Conservation (phyloP, 2,888 invertebrate species). For the Dryobotodes eremita region DNA sequence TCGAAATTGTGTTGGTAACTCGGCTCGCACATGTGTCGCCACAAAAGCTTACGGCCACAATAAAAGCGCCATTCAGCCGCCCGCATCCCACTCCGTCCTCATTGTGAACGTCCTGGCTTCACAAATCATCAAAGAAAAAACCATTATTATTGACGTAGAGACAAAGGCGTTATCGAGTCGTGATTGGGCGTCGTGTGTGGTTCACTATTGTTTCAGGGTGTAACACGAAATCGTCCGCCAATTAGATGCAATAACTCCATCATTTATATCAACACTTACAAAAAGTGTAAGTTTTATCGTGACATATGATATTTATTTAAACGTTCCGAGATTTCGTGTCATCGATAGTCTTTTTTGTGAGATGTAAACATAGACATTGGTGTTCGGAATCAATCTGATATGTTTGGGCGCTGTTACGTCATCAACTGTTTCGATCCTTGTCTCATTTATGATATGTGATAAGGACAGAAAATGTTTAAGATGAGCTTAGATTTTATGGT, state of each 20-base stretch:
- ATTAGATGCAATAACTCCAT: conserved; percentile 82
- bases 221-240: conserved; percentile 71
- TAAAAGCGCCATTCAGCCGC: conserved; percentile 85
- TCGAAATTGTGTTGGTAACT: conserved; percentile 57
- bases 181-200: conserved; percentile 89
- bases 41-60: conserved; percentile 81
- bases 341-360: conserved; percentile 61
- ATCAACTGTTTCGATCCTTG: conserved; percentile 59
- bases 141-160: conserved; percentile 82
- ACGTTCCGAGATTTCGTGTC: conserved; percentile 56
- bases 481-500: conserved; percentile 49
- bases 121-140: conserved; percentile 88
- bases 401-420: conserved; percentile 63
- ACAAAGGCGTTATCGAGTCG: conserved; percentile 83
- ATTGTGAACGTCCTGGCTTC: conserved; percentile 89
- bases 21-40: conserved; percentile 75
- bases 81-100: conserved; percentile 86
- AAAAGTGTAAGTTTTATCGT: conserved; percentile 57
- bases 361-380: conserved; percentile 67
- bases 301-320: conserved; percentile 66
- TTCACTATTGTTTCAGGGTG: conserved; percentile 74
- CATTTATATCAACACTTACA: conserved; percentile 68
- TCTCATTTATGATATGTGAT: conserved; percentile 59
- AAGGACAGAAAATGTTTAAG: conserved; percentile 40
- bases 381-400: conserved; percentile 69